Evolutionary conservation across 2,888 invertebrate genomes (phyloP).

Genomic region (Neoscelio sp.): DNA sequence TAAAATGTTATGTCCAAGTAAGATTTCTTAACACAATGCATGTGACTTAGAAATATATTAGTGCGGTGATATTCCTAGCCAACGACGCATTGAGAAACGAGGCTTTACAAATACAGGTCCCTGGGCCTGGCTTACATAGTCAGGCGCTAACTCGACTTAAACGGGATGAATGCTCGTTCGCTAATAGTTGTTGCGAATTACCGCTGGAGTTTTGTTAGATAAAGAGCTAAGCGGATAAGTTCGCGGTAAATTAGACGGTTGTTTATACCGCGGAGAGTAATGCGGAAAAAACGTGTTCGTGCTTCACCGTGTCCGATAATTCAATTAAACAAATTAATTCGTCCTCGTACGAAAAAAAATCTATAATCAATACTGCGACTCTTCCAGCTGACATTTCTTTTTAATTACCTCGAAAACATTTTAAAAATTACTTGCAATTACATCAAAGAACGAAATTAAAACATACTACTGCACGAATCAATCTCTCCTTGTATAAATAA

Average conservation of each 20-base stretch:
- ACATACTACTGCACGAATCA: background rate
- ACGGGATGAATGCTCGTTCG: slow-evolving; percentile 79
- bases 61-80: slow-evolving; percentile 71
- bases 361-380: too few relatives aligned
- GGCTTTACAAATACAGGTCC: slow-evolving; percentile 70
- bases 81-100: slow-evolving; percentile 60
- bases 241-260: slow-evolving; percentile 28
- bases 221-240: slow-evolving; percentile 68
- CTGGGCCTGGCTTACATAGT: slow-evolving; percentile 69
- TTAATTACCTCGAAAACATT: too few relatives aligned
- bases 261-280: slow-evolving; percentile 7
- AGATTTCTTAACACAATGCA: slow-evolving; percentile 31
- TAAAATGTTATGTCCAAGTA: slow-evolving; percentile 12
- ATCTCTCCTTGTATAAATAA: slow-evolving; percentile 29
- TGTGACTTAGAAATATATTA: slow-evolving; percentile 71
- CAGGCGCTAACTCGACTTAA: slow-evolving; percentile 79
- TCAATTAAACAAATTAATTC: too few relatives aligned
- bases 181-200: slow-evolving; percentile 80
- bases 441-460: slow-evolving; percentile 10
- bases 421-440: slow-evolving; percentile 7
- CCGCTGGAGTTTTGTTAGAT: slow-evolving; percentile 68
- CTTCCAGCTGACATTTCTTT: too few relatives aligned
- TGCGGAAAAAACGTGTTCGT: background rate
- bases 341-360: too few relatives aligned
- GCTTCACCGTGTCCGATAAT: too few relatives aligned